These are phyloP conservation scores for Aplochiton taeniatus DNA, from an alignment of 2,797 vertebrate genomes.

Conservation along the genomic window DNA sequence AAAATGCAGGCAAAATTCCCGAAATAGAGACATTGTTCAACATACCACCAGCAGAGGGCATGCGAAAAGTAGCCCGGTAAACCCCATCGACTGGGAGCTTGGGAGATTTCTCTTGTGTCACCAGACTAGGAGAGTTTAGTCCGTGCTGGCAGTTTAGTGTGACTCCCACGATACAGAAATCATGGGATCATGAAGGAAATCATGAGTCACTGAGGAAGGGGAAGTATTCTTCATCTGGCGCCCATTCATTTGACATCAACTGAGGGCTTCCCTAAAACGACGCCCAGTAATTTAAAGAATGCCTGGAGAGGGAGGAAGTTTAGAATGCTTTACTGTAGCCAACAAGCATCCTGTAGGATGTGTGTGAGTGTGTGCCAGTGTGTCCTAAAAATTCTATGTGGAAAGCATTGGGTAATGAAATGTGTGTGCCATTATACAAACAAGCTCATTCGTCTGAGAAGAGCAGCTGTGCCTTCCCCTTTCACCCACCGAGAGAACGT, in stretches of 20 bases:
- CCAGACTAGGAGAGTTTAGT: background rate
- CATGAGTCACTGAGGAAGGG: background rate
- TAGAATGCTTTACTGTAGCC: background rate
- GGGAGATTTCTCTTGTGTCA: no score
- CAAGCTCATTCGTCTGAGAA: background rate
- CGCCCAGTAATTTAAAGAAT: background rate
- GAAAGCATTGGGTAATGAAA: background rate
- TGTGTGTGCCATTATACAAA: background rate
- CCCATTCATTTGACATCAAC: background rate
- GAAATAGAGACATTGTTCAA: background rate
- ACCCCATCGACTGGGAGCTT: no score
- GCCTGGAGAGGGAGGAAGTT: background rate
- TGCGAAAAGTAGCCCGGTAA: background rate
- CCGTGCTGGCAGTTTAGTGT: background rate
- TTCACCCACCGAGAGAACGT: constrained; percentile 24
- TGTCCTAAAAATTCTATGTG: no score
- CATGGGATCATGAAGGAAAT: background rate
- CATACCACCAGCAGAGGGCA: constrained; percentile 38
- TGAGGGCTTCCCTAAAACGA: background rate
- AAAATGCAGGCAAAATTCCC: background rate
- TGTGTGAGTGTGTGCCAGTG: background rate
- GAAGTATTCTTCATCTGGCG: background rate
- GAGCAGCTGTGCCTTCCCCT: constrained; percentile 12
- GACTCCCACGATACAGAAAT: background rate
- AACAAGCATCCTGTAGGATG: background rate